These are phyloP conservation scores for Notodonta dromedarius DNA, from an alignment of 2,888 invertebrate species.

Conservation along the genomic window DNA sequence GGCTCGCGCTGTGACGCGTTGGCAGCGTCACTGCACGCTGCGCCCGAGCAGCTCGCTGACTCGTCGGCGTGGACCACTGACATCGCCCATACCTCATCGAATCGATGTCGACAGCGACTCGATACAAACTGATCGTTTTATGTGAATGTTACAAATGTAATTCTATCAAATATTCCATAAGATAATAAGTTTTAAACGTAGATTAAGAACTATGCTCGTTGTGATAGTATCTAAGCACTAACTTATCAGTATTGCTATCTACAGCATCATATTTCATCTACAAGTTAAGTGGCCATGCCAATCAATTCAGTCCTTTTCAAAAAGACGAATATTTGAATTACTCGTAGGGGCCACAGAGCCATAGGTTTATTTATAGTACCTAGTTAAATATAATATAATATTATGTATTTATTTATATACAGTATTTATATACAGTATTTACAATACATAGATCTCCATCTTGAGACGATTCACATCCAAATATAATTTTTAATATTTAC, in stretches of 20 bases:
- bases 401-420: no score
- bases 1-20: not conserved
- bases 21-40: not conserved
- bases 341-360: not conserved
- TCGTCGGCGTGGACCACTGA: not conserved
- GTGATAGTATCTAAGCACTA: not conserved
- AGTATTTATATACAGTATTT: not conserved
- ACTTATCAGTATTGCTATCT: not conserved
- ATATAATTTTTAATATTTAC: not conserved
- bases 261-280: not conserved
- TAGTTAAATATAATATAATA: not conserved
- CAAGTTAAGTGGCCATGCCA: not conserved
- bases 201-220: not conserved
- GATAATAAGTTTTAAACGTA: not conserved
- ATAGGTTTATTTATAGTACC: not conserved
- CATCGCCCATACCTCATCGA: not conserved
- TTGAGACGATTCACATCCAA: not conserved
- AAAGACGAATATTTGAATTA: constrained; percentile 3
- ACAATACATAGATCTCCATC: not conserved
- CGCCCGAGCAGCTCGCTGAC: not conserved
- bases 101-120: not conserved
- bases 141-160: not conserved
- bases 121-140: not conserved
- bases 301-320: not conserved
- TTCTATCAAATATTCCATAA: constrained; percentile 1